Evolutionary conservation across 1,140 invertebrate genomes (phyloP), one percentile per base, ranked within the genome.

Genomic region (Aculops lycopersici): DNA sequence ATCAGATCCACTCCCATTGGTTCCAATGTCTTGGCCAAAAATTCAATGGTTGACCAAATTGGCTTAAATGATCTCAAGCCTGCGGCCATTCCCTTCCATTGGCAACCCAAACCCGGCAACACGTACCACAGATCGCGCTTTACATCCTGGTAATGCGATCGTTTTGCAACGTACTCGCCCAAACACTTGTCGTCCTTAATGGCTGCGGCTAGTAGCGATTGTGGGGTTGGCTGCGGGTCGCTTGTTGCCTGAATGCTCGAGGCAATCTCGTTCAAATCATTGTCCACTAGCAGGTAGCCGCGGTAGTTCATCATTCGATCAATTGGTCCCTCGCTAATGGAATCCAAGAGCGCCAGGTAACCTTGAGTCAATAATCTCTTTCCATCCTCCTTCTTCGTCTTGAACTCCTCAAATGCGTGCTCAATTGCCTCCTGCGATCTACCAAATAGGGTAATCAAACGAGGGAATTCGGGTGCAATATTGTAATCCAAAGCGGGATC

Each of bases 101-200:
- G 86, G 24, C 72, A 71, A 12, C 86, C 88, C 83, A 94, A 94
- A 21, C 86, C 88, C 37, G 81, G 75, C 58, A 86, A 95, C 24
- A 94, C 63, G 55, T 69, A 90, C 76, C 81, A 94, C 18, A 94
- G 57, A 1, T 81, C 81, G 19, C 74, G 65, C 18, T 51, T 50
- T 20, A 56, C 57, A 39, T 45, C 18, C 14, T 41, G 24, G 8
- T 8, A 31, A 31, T 38, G 15, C 5, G 24, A n/a, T n/a, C 24
- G 5, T n/a, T 31, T 31, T n/a, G 5, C n/a, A 31, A n/a, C 24
- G n/a, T 31, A n/a, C 24, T 31, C 24, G n/a, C 8, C 24, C n/a
- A 8, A 5, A 5, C 8, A 8, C n/a, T 31, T 31, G n/a, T n/a
- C n/a, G n/a, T n/a, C n/a, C n/a, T 31, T 31, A 5, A 31, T 12